phyloP scores from a whole-genome alignment of 2,888 invertebrate genomes.

The Sphinx pinastri region DNA sequence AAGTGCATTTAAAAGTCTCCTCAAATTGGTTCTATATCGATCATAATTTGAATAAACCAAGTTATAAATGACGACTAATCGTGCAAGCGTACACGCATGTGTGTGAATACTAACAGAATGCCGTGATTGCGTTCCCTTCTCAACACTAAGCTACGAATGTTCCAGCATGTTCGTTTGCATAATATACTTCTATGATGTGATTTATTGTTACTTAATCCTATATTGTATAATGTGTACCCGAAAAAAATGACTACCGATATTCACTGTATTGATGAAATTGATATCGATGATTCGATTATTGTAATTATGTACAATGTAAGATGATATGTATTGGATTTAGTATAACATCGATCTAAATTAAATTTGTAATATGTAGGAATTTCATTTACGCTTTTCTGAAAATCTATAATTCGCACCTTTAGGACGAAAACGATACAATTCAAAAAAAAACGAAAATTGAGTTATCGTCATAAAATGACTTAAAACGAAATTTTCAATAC shows the following conservation, averaged over 20 bases:
- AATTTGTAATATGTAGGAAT: too few species aligned
- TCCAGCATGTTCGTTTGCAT: conserved; percentile 43
- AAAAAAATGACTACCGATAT: conserved; percentile 42
- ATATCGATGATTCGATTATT: neutral
- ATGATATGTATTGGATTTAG: conserved; percentile 6
- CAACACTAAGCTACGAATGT: conserved; percentile 39
- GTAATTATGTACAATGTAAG: too few species aligned
- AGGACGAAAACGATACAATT: too few species aligned
- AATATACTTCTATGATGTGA: conserved; percentile 30
- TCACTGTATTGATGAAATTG: conserved; percentile 37
- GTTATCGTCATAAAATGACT: too few species aligned
- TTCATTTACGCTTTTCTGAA: too few species aligned
- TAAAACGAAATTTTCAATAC: too few species aligned
- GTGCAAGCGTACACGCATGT: conserved; percentile 57
- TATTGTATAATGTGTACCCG: neutral
- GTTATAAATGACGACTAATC: neutral
- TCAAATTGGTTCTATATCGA: neutral
- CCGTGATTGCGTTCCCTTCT: conserved; percentile 43
- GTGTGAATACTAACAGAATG: conserved; percentile 66
- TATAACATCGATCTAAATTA: neutral
- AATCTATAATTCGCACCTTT: too few species aligned
- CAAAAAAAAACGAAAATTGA: too few species aligned
- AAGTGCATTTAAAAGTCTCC: neutral
- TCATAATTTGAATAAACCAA: neutral
- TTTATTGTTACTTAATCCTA: conserved; percentile 37